Base-by-base conservation (phyloP, 2,888 invertebrate genomes). In the Eupithecia tripunctaria region DNA sequence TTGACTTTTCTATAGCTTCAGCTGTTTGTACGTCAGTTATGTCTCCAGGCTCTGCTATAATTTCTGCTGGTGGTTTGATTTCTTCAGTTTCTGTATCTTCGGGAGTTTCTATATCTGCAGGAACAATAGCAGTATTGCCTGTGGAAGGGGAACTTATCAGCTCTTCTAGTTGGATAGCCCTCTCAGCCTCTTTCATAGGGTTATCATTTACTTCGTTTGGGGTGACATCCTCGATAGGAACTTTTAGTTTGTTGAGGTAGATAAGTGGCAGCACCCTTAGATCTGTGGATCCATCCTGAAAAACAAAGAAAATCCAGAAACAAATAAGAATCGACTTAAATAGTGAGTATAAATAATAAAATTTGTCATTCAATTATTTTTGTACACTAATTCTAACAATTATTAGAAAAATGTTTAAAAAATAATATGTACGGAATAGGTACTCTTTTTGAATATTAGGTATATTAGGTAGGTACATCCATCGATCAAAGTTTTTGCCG, bases 121-220 rank as follows among this genome's bases (percentile, higher is more conserved):
- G 41, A 59, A 51, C n/a, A 5, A 62, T 27, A 32, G 32, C 51
- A 18, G 71, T 18, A 25, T 64, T 3, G 27, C 76, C 67, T 25
- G 87, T 78, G 68, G 81, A 36, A 80, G 82, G 1, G 89, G 86
- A 83, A 0, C 88, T 87, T 4, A 94, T 92, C 0, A 94, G 87
- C 75, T 89, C 91, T 76, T 94, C 92, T 41, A 94, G 77, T 63
- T 93, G 89, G n/a, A 91, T 83, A 2, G 93, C 91, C 18, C 92
- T 86, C 72, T 93, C 91, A 0, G 92, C 94, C 81, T 93, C 93
- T 67, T 86, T 88, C 2, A 85, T 85, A 0, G 94, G 90, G 74
- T 91, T 84, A 25, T 91, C 91, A 25, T 77, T 82, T 7, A 51
- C 71, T 8, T 68, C 66, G 12, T 73, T 79, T 0, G 88, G 80